Percentiles rank a stretch among this genome's conserved stretches.
Conservation (phyloP, 2,113 vertebrate species). For the Ceuthmochares aereus region DNA sequence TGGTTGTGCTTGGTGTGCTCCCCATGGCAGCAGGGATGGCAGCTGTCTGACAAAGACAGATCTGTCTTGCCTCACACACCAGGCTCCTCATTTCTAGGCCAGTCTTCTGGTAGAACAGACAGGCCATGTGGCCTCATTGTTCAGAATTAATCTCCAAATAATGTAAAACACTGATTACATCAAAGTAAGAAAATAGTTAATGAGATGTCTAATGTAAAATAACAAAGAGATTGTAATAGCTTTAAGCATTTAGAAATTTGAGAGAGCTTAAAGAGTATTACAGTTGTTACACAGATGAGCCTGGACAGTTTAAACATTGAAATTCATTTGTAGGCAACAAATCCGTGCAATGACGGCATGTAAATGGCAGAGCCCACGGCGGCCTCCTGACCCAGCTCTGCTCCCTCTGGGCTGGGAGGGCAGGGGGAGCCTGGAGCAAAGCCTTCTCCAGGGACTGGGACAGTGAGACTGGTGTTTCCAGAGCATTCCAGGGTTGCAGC, state of each 20-base stretch:
- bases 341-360: neutral
- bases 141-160: constrained; percentile 40
- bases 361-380: neutral
- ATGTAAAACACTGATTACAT: constrained; percentile 27
- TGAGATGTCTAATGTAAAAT: constrained; percentile 46
- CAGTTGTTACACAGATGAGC: constrained; percentile 6
- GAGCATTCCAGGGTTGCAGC: no score
- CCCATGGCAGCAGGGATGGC: rapidly evolving
- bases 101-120: neutral
- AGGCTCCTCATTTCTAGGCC: neutral
- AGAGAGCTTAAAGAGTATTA: constrained; percentile 58
- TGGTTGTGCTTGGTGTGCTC: neutral
- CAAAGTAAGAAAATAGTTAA: constrained; percentile 55
- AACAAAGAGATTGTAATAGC: constrained; percentile 58
- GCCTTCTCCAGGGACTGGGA: neutral
- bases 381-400: neutral
- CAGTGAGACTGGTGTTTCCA: neutral
- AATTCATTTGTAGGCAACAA: constrained; percentile 45
- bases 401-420: neutral
- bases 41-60: neutral
- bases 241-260: constrained; percentile 39
- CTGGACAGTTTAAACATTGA: neutral
- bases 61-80: neutral
- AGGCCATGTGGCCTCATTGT: neutral
- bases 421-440: neutral